Evolutionary conservation across 2,888 invertebrate species (phyloP), one percentile per base, ranked within the genome.

Genomic region (Idaea dimidiata): DNA sequence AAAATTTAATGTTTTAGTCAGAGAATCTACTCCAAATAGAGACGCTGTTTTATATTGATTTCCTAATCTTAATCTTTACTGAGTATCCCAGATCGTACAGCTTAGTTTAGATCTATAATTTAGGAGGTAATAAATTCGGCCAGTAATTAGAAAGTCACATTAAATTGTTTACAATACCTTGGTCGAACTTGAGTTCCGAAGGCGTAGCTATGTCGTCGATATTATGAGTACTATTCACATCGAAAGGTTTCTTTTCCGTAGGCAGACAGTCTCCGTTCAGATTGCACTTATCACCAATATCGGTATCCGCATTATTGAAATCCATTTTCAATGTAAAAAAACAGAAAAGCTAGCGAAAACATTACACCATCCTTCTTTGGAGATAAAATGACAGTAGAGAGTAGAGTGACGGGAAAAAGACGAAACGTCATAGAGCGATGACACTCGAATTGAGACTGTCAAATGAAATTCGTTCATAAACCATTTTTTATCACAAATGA

Each of bases 171-270:
- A 89, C 84, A 84, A 83, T 94, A 95, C 95, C 94, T 92, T 94
- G 93, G 84, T 95, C 95, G 82, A 96, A 96, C 87, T 94, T 95
- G 73, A 96, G 87, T 86, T 95, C 95, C 54, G 93, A 92, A 79
- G 94, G 94, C 82, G 92, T 89, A 83, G 91, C 88, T 78, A 93
- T 93, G 86, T 93, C 93, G 84, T 93, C 93, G 80, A 93, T 93
- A 87, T 92, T 92, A 85, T 86, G 83, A 70, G 86, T 70, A 72
- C 87, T 83, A 80, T 87, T 89, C 69, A 88, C 74, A 68, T 88
- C 85, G 63, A 82, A 78, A 16, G 79, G 73, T 64, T 82, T 84
- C 56, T 78, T 81, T 16, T 74, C 72, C 18, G 76, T 74, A 58
- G 84, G 82, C 61, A 83, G 83, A 76, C 86, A 87, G 77, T 87